These are phyloP conservation scores for Agonopterix alstromeriana DNA, from an alignment of 2,888 invertebrate species.

Conservation along the genomic window DNA sequence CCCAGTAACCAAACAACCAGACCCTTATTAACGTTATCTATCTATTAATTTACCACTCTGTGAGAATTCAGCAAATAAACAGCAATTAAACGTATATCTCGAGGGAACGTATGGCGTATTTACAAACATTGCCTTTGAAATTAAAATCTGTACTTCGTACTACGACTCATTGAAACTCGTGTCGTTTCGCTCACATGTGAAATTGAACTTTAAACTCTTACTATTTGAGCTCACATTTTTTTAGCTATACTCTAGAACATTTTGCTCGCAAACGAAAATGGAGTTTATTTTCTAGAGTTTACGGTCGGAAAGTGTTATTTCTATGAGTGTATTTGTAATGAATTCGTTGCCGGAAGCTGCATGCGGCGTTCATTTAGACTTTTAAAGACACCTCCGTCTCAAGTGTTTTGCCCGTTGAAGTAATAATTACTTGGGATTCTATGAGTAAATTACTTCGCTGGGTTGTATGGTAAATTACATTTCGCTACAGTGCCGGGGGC, in stretches of 20 bases:
- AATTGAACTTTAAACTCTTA: slow-evolving; percentile 14
- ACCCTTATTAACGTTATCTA: slow-evolving; percentile 14
- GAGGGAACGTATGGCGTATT: slow-evolving; percentile 4
- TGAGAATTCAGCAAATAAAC: slow-evolving; percentile 20
- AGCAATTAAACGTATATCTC: slow-evolving; percentile 15
- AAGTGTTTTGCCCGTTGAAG: slow-evolving; percentile 21
- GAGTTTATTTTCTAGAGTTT: slow-evolving; percentile 8
- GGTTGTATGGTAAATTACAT: slow-evolving; percentile 10
- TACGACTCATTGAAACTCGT: slow-evolving; percentile 15
- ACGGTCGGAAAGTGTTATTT: slow-evolving; percentile 9
- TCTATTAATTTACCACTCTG: slow-evolving; percentile 18
- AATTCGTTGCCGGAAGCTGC: slow-evolving; percentile 21
- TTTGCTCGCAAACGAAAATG: slow-evolving; percentile 3
- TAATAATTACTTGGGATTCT: slow-evolving; percentile 31
- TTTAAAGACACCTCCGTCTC: slow-evolving; percentile 19
- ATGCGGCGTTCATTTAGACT: slow-evolving; percentile 19
- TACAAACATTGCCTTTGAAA: slow-evolving; percentile 21
- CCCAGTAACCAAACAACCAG: slow-evolving; percentile 14
- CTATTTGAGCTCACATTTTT: slow-evolving; percentile 10
- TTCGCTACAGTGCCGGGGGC: neutral
- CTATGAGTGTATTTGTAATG: slow-evolving; percentile 26
- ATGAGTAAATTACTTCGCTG: neutral
- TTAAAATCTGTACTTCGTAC: slow-evolving; percentile 15
- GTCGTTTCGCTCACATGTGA: slow-evolving; percentile 9
- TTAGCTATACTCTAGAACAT: neutral